Evolutionary conservation across 1,140 invertebrate species (phyloP).

Genomic region (Dryas iulia): DNA sequence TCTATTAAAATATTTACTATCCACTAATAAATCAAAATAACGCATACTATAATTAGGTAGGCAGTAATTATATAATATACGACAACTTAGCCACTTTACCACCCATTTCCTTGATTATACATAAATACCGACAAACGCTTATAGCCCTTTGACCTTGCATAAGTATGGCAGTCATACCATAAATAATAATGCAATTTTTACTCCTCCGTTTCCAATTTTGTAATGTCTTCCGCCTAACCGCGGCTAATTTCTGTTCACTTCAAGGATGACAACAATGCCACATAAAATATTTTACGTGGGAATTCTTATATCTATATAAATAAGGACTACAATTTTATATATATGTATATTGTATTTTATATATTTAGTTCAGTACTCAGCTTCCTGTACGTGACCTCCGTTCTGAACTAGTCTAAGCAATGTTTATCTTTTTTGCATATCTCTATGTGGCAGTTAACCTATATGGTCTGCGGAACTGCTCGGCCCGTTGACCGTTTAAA

Average conservation of each 20-base stretch:
- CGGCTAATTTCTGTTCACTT: background rate
- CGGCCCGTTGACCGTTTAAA: constrained; percentile 21
- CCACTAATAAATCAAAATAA: background rate
- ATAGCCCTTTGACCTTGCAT: background rate
- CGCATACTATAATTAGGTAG: background rate
- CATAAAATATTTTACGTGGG: background rate
- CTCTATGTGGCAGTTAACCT: constrained; percentile 25
- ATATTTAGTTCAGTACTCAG: constrained; percentile 13
- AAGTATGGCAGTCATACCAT: background rate
- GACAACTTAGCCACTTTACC: background rate
- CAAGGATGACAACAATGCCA: constrained; percentile 7
- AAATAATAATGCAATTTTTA: constrained; percentile 1
- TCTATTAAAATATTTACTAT: background rate
- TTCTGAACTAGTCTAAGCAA: constrained; percentile 26
- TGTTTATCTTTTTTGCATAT: constrained; percentile 29
- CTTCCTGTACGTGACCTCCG: constrained; percentile 42
- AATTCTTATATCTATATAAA: background rate
- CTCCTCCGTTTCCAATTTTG: background rate
- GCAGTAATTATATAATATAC: background rate
- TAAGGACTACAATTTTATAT: constrained; percentile 5
- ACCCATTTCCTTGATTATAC: background rate
- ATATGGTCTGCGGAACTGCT: constrained; percentile 33
- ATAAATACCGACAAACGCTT: constrained; percentile 3
- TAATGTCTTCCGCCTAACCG: constrained; percentile 3
- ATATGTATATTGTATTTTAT: background rate